phyloP scores from a whole-genome alignment of 2,113 vertebrate species.

The Artemisiospiza belli region DNA sequence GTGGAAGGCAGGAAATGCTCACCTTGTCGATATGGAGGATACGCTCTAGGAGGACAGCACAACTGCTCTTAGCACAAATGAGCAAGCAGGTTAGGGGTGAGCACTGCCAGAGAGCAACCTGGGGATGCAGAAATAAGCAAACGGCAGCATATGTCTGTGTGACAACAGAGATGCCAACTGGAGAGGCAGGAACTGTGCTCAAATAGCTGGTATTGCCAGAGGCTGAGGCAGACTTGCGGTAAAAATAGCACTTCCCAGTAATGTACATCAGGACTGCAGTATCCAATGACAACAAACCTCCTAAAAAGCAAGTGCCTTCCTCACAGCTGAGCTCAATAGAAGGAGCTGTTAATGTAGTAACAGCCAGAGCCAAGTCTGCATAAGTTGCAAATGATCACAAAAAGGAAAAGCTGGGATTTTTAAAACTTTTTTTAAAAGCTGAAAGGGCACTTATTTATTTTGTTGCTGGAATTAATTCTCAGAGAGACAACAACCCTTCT shows the following conservation, averaged over 20 bases:
- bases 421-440: not conserved
- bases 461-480: not conserved
- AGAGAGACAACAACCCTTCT: not conserved
- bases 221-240: not conserved
- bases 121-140: not conserved
- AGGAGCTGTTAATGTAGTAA: not conserved
- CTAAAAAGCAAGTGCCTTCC: not conserved
- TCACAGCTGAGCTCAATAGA: not conserved
- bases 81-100: not conserved
- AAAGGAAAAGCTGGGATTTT: not conserved
- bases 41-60: not conserved
- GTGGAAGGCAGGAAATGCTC: not conserved
- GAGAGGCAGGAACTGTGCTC: not conserved
- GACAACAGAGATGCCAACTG: not conserved
- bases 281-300: conserved; percentile 53
- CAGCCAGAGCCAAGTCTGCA: not conserved
- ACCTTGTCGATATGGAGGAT: not conserved
- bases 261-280: conserved; percentile 15
- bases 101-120: not conserved
- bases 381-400: not conserved
- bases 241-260: conserved; percentile 53
- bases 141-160: not conserved
- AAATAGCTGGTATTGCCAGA: conserved; percentile 54
- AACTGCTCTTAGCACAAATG: not conserved
- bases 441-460: not conserved